Base-by-base conservation (phyloP, 2,797 vertebrate genomes). In the Parauchenoglanis ngamensis region DNA sequence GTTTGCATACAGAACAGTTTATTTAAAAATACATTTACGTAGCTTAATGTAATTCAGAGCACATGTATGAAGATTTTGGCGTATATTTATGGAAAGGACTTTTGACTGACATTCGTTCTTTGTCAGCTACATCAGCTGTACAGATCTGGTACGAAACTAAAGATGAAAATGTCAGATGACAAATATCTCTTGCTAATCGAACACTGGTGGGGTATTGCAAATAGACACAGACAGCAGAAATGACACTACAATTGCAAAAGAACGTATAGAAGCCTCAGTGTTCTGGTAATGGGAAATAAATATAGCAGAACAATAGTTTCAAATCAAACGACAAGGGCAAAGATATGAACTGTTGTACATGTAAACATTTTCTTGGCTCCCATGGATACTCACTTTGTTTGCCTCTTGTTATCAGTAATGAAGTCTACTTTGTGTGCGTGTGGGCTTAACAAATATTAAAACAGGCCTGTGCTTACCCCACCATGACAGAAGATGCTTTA, bases 361-460 rank as follows among this genome's bases (percentile, higher is more conserved):
- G 86, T 87, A 81, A 84, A 86, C 44, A 90, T 88, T 56, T 83
- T 75, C 86, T 78, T 23, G 35, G 86, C 65, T 85, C 65, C 85
- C 72, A 49, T 40, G 40, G 78, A 83, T 87, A 85, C 63, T 40
- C 46, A 54, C 52, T 85, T 82, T 76, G 79, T 85, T 61, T 83
- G 73, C 44, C 40, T 44, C 70, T 56, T 49, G 78, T 77, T 46
- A 70, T 86, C 65, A 68, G 25, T 35, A 83, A 85, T 52, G 84
- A 35, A 54, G 21, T 28, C 56, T 40, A 72, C 73, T 49, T 7
- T 49, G 49, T 49, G 49, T 79, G 63, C 80, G 28, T 73, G 75
- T 65, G 72, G 65, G 72, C 86, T 83, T 4, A 28, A 83, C 85
- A 87, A 90, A 88, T 85, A 90, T 78, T 88, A 86, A 85, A 86